Evolutionary conservation across 1,140 invertebrate genomes (phyloP).

Genomic region (Ylistrum balloti): DNA sequence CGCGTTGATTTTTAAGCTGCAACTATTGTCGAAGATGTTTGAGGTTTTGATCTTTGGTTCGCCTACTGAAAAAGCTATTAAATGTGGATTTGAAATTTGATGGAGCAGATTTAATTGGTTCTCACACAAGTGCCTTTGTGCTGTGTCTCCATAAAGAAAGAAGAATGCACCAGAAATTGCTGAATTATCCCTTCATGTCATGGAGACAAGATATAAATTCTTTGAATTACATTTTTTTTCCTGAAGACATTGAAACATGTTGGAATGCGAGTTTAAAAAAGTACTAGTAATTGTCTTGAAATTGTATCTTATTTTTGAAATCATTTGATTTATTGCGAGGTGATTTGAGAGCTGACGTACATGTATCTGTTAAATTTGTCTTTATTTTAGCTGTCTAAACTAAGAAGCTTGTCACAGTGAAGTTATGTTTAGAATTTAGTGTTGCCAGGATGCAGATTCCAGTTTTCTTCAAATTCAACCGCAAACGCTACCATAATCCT

Average conservation of each 20-base stretch:
- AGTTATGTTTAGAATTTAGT: not conserved
- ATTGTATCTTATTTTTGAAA: conserved; percentile 18
- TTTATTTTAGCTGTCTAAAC: not conserved
- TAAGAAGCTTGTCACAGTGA: not conserved
- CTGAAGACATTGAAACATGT: not conserved
- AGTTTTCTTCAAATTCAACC: not conserved
- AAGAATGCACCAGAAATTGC: not conserved
- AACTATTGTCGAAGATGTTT: not conserved
- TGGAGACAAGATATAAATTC: not conserved
- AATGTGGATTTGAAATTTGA: conserved; percentile 29
- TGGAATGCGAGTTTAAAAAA: not conserved
- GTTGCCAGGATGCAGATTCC: not conserved
- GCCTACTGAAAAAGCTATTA: conserved; percentile 28
- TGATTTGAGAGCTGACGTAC: not conserved
- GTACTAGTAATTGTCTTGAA: not conserved
- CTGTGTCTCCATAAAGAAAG: not conserved
- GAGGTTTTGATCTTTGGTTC: conserved; percentile 34
- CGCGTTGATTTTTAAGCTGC: not conserved
- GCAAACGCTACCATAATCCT: not conserved
- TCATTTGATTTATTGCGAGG: not conserved
- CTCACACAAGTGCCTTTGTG: conserved; percentile 33
- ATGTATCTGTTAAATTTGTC: not conserved
- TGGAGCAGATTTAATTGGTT: conserved; percentile 34
- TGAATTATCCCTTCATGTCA: conserved; percentile 23
- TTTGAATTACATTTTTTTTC: not conserved